Conservation (phyloP, 2,888 invertebrate genomes). For the Cynaeus angustus region DNA sequence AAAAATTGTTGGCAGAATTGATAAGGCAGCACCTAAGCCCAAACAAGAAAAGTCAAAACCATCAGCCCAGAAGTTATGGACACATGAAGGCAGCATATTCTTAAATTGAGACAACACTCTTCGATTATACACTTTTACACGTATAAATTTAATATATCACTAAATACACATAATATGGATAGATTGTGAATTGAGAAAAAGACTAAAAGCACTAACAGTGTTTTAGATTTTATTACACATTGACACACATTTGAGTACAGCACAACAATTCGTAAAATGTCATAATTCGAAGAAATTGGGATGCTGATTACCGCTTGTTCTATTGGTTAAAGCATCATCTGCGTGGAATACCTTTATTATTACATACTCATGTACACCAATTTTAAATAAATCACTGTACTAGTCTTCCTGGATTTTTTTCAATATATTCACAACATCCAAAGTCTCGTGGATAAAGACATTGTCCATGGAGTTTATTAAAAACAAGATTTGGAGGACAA, state of each 20-base stretch:
- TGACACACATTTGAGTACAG: neutral
- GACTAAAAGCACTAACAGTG: too few species aligned
- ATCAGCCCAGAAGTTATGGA: constrained; percentile 13
- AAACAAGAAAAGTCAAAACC: constrained; percentile 21
- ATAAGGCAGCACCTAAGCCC: constrained; percentile 16
- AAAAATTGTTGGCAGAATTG: constrained; percentile 52
- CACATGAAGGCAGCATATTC: constrained; percentile 28
- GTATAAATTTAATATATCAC: too few species aligned
- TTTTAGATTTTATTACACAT: constrained; percentile 8
- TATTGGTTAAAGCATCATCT: neutral
- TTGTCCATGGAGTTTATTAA: constrained; percentile 42
- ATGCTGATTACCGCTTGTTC: too few species aligned
- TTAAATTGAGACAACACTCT: constrained; percentile 19
- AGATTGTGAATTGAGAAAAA: too few species aligned
- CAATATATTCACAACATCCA: constrained; percentile 60
- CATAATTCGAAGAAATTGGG: neutral
- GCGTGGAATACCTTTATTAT: neutral
- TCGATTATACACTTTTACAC: too few species aligned
- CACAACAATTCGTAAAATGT: neutral
- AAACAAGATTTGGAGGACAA: constrained; percentile 56
- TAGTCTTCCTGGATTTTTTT: constrained; percentile 52
- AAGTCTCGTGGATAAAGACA: constrained; percentile 58
- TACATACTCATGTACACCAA: constrained; percentile 2
- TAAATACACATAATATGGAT: too few species aligned
- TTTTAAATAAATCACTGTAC: constrained; percentile 24